Conservation (phyloP, 2,113 vertebrate species). For the Neodon shergylaensis region DNA sequence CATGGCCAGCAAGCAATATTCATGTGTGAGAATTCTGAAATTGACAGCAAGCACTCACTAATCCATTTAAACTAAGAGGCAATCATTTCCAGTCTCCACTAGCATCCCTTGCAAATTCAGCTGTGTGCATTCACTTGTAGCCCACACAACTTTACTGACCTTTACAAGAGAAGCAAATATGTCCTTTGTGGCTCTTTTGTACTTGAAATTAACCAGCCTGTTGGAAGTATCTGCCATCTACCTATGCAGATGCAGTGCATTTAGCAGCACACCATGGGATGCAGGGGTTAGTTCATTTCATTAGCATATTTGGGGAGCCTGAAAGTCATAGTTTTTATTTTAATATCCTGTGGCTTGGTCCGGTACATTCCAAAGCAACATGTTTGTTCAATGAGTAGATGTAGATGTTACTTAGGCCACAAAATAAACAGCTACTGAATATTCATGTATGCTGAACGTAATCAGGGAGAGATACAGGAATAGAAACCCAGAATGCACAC, state of each 20-base stretch:
- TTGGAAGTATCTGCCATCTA: slow-evolving; percentile 51
- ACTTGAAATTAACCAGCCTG: slow-evolving; percentile 50
- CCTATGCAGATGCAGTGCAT: slow-evolving; percentile 44
- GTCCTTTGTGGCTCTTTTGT: slow-evolving; percentile 63
- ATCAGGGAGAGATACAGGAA: slow-evolving; percentile 61
- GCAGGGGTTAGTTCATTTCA: slow-evolving; percentile 36
- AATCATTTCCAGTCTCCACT: slow-evolving; percentile 29
- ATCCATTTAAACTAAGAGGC: slow-evolving; percentile 45
- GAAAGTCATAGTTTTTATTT: slow-evolving; percentile 59
- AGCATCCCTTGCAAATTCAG: slow-evolving; percentile 17
- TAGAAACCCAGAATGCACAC: slow-evolving; percentile 64
- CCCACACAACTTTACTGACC: slow-evolving; percentile 16
- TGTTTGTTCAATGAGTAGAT: slow-evolving; percentile 71
- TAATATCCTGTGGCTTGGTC: slow-evolving; percentile 57
- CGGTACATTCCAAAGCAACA: slow-evolving; percentile 54
- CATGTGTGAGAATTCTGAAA: neutral
- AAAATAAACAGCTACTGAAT: slow-evolving; percentile 79
- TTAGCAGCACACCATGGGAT: neutral
- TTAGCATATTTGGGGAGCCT: slow-evolving; percentile 48
- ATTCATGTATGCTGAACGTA: slow-evolving; percentile 70
- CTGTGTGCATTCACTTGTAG: slow-evolving; percentile 10
- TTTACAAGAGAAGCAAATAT: slow-evolving; percentile 60
- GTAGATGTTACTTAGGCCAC: slow-evolving; percentile 61
- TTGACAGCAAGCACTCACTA: neutral
- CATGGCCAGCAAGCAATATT: neutral